Evolutionary conservation across 2,888 invertebrate genomes (phyloP), one percentile per base, ranked within the genome.

Genomic region (Eristalinus aeneus): DNA sequence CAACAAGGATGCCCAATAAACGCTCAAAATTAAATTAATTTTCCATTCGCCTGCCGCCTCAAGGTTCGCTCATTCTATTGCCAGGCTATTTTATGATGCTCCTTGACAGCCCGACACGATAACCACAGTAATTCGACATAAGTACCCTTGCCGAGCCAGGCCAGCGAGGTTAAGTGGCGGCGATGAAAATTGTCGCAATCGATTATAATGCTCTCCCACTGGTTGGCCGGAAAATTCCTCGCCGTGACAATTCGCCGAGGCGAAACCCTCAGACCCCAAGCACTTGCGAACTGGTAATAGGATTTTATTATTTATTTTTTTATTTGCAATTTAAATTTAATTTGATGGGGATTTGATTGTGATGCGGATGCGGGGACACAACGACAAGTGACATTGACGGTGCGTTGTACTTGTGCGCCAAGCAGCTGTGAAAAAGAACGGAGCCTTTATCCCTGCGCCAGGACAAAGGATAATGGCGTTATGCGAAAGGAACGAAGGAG

Each of bases 151-250:
- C 61, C 10, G 11, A 16, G 12, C 8, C 8, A 9, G n/a, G 69
- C 67, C 60, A 64, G 69, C 63, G 69, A 77, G 69, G 76, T 63
- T 68, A 69, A 76, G 76, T 77, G 67, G 56, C 61, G 54, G 34
- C 10, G 63, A 58, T 63, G 34, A 16, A 63, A 63, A 63, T 34
- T 63, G 61, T 63, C 34, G 61, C 31, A 63, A 34, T 34, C 61
- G 61, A 63, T 63, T 63, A 63, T 20, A 63, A 63, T 63, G 34
- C 16, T 63, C 22, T 56, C 23, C 22, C 56, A 27, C 23, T 56
- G 56, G 32, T 16, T n/a, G 34, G 32, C 16, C 16, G 34, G 20
- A 34, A n/a, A 34, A 63, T 63, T 34, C 9, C 34, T 63, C 20
- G 61, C 31, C 11, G 23, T 56, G 11, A 20, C 61, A 63, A 63